A percentile compares a stretch with the other conserved stretches of the same genome.
Conservation (phyloP, 2,888 invertebrate genomes). For the Sinelater perroti region DNA sequence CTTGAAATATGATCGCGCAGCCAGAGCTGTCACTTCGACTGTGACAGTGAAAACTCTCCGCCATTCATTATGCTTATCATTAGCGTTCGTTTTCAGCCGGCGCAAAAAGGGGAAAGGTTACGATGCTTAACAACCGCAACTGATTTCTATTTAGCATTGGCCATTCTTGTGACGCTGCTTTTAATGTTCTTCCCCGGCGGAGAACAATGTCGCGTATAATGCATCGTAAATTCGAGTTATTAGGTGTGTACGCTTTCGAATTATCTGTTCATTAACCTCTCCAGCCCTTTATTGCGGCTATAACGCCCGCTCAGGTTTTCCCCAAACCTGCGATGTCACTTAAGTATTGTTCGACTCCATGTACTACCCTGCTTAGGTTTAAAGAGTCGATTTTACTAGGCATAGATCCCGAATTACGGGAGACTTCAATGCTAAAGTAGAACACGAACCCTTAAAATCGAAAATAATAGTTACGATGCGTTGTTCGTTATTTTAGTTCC, state of each 20-base stretch:
- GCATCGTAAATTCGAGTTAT: slow-evolving; percentile 33
- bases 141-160: slow-evolving; percentile 32
- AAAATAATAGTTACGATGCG: background rate
- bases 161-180: slow-evolving; percentile 25
- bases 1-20: background rate
- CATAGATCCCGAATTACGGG: background rate
- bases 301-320: background rate
- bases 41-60: slow-evolving; percentile 23
- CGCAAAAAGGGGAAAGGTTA: slow-evolving; percentile 32
- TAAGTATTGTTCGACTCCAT: background rate
- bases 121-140: slow-evolving; percentile 33
- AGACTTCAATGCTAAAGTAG: background rate
- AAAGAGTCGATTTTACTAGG: background rate
- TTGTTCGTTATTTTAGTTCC: background rate
- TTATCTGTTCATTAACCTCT: slow-evolving; percentile 38
- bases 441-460: too few relatives aligned
- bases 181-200: slow-evolving; percentile 30
- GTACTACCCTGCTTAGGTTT: background rate
- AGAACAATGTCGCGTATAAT: slow-evolving; percentile 37
- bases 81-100: background rate
- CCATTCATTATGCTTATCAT: slow-evolving; percentile 4
- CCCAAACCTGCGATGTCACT: background rate
- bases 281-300: background rate
- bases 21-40: background rate
- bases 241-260: slow-evolving; percentile 37